Evolutionary conservation across 2,113 vertebrate species (phyloP).

Genomic region (Rattus rattus): DNA sequence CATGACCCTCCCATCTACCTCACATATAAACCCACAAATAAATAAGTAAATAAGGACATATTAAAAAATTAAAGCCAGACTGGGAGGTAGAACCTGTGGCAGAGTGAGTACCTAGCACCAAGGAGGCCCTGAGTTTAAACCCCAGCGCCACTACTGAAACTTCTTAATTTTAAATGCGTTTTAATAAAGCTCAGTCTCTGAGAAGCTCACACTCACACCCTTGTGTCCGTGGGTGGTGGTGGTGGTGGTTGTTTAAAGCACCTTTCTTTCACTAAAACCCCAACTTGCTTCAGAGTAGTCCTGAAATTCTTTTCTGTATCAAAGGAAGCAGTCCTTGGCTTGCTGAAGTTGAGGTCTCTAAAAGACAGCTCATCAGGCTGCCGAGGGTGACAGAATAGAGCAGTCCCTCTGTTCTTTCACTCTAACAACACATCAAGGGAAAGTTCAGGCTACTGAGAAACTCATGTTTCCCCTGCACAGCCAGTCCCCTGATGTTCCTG

Average conservation of each 20-base stretch:
- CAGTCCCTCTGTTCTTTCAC: background rate
- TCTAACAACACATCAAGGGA: background rate
- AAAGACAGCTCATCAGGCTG: background rate
- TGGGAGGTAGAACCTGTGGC: background rate
- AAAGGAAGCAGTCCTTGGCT: background rate
- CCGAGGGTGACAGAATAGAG: background rate
- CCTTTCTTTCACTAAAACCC: background rate
- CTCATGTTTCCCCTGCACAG: background rate
- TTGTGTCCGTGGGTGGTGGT: background rate
- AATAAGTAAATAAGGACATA: background rate
- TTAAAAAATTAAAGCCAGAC: background rate
- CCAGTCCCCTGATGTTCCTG: background rate
- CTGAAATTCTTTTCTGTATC: background rate
- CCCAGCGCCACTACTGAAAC: background rate
- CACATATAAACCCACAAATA: background rate
- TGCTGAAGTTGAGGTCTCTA: background rate
- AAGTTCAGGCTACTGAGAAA: background rate
- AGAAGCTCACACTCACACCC: background rate
- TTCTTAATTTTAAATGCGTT: background rate
- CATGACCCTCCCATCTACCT: no score
- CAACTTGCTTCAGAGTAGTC: background rate
- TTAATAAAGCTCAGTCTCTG: background rate
- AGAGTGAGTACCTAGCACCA: background rate
- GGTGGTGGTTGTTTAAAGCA: background rate
- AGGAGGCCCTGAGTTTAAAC: background rate